These are phyloP conservation scores for Argynnis bischoffii DNA, from an alignment of 2,888 invertebrate genomes.

Conservation along the genomic window DNA sequence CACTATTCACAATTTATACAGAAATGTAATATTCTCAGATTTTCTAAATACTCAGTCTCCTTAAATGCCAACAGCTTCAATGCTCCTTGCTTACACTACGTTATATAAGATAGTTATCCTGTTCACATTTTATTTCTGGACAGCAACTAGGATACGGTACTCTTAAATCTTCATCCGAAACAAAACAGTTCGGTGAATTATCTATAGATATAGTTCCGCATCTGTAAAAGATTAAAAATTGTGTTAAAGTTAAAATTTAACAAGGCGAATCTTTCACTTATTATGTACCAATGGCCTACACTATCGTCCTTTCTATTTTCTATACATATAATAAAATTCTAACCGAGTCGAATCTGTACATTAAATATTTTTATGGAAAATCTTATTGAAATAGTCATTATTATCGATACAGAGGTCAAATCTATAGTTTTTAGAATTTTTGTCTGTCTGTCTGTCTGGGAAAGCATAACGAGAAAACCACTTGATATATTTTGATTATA, in stretches of 20 bases:
- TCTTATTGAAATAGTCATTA: too few relatives aligned
- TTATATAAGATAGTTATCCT: constrained; percentile 53
- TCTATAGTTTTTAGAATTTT: too few relatives aligned
- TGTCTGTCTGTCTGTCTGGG: too few relatives aligned
- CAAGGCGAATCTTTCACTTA: background rate
- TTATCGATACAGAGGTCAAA: too few relatives aligned
- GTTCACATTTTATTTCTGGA: constrained; percentile 54
- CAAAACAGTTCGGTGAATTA: constrained; percentile 52
- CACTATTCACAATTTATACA: too few relatives aligned
- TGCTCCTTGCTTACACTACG: constrained; percentile 15
- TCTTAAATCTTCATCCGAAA: constrained; percentile 51
- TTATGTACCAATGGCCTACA: too few relatives aligned
- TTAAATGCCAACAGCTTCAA: constrained; percentile 18
- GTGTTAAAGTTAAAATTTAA: background rate
- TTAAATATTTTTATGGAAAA: too few relatives aligned
- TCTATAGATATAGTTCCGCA: constrained; percentile 52
- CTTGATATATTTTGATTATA: too few relatives aligned
- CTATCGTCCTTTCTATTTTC: too few relatives aligned
- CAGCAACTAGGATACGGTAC: constrained; percentile 64
- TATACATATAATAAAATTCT: too few relatives aligned
- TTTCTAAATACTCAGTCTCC: constrained; percentile 6
- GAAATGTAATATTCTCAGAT: background rate
- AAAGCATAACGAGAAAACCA: too few relatives aligned
- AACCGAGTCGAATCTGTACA: too few relatives aligned
- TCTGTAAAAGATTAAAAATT: constrained; percentile 50